A percentile compares a stretch with the other conserved stretches of the same genome.
Evolutionary conservation across 2,888 invertebrate genomes (phyloP).

Genomic region (Tipula unca): DNA sequence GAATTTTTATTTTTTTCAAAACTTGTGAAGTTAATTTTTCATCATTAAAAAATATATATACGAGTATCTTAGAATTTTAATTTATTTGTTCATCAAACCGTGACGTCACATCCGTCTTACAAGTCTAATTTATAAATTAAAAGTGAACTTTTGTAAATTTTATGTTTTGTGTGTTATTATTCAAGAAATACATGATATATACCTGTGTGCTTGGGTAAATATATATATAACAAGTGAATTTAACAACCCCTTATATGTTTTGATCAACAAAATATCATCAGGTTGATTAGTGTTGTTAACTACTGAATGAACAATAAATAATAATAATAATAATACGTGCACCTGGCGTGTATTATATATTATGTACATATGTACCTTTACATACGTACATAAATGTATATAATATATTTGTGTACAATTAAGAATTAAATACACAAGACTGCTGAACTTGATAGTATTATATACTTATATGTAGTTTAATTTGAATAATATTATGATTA

Average conservation of each 20-base stretch:
- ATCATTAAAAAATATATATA: neutral
- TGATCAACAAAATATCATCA: neutral
- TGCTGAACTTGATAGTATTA: neutral
- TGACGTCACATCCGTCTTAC: constrained; percentile 17
- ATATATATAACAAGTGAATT: neutral
- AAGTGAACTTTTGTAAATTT: neutral
- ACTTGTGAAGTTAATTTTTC: neutral
- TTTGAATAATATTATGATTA: neutral
- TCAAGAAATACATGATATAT: neutral
- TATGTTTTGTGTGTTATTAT: neutral
- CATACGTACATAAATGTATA: neutral
- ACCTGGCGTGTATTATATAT: neutral
- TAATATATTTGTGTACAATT: neutral
- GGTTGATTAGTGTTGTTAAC: neutral
- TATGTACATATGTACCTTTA: neutral
- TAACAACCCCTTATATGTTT: neutral
- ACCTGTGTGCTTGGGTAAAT: neutral
- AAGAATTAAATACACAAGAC: neutral
- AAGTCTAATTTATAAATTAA: neutral
- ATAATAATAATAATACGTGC: neutral
- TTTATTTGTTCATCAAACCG: neutral
- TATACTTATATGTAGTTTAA: neutral
- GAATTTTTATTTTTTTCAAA: neutral
- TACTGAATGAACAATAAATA: no score
- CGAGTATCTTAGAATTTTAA: neutral